Conservation (phyloP, 2,113 vertebrate species). For the Romanogobio albipinnatus region DNA sequence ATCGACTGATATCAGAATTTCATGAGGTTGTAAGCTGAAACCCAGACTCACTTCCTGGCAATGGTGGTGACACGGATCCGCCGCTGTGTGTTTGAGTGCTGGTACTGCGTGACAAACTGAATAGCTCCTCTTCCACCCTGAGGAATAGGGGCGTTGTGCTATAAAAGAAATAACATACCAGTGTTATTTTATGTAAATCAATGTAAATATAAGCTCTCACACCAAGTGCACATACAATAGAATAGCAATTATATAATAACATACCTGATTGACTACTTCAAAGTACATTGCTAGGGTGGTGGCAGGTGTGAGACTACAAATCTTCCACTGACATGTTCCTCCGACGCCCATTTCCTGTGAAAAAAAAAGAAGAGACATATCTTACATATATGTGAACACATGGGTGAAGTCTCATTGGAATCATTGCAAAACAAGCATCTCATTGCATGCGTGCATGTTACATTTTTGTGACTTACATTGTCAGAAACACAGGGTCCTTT, state of each 20-base stretch:
- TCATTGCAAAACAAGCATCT: not conserved
- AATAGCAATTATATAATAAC: not conserved
- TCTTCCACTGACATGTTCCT: conserved; percentile 95
- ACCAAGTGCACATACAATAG: not conserved
- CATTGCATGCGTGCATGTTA: no score
- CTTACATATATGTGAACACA: not conserved
- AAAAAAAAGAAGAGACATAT: conserved; percentile 1
- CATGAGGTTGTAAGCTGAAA: not conserved
- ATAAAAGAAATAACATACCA: conserved; percentile 55
- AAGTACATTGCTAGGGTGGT: conserved; percentile 91
- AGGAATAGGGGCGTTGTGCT: conserved; percentile 94
- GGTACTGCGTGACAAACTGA: conserved; percentile 96
- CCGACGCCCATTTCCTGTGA: conserved; percentile 90
- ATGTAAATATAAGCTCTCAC: not conserved
- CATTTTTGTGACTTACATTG: conserved; percentile 81
- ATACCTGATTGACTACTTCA: conserved; percentile 97
- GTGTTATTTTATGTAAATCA: not conserved
- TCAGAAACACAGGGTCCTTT: conserved; percentile 92
- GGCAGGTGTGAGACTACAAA: conserved; percentile 87
- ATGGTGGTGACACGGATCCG: conserved; percentile 93
- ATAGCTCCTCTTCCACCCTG: conserved; percentile 92
- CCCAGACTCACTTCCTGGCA: conserved; percentile 88
- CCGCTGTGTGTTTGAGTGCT: conserved; percentile 90
- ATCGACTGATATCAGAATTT: not conserved
- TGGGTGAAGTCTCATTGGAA: not conserved